Evolutionary conservation across 35 echinoderm and acorn worm genomes (phyloP), one percentile per base, ranked within the genome.

Genomic region (Patiria miniata): DNA sequence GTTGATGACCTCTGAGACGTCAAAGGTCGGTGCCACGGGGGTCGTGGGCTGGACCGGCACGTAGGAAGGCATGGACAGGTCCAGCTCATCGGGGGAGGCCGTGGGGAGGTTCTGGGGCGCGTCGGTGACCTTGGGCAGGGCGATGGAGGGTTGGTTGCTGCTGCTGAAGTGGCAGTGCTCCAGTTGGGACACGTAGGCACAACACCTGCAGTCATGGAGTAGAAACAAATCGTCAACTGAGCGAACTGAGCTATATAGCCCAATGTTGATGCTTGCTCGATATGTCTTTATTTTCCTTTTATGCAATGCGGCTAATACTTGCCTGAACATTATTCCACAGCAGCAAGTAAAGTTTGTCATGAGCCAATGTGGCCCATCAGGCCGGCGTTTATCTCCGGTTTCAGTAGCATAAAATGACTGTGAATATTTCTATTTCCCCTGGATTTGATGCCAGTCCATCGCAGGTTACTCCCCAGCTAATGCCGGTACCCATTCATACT

Each of bases 131-230:
- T 94, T 94, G 56, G 89, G 84, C 26, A 95, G 60, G 26, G 86
- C 61, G 51, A 87, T 78, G 16, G 88, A 81, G 39, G 90, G 77
- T 21, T 91, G 89, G 53, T 65, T 47, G 19, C 68, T 86, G 81
- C 86, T 94, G 87, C 93, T 99, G 91, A 99, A 99, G 40, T 99
- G 96, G 19, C 91, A 89, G 86, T 99, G 96, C 18, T 99, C 96
- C 21, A 99, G 80, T 59, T 99, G 96, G 19, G 96, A 94, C 19
- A 99, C 96, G 59, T 95, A 99, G 22, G 96, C 96, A 91, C 96
- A 99, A 61, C 96, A 99, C 68, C 96, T 99, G 92, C 21, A 47
- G 33, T 52, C 7, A n/a, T n/a, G n/a, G n/a, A n/a, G 34, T 69
- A 84, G 33, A 82, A 21, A 51, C 7, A 87, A 58, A 12, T 14